Evolutionary conservation across 2,888 invertebrate species (phyloP).

Genomic region (Odiellus spinosus): DNA sequence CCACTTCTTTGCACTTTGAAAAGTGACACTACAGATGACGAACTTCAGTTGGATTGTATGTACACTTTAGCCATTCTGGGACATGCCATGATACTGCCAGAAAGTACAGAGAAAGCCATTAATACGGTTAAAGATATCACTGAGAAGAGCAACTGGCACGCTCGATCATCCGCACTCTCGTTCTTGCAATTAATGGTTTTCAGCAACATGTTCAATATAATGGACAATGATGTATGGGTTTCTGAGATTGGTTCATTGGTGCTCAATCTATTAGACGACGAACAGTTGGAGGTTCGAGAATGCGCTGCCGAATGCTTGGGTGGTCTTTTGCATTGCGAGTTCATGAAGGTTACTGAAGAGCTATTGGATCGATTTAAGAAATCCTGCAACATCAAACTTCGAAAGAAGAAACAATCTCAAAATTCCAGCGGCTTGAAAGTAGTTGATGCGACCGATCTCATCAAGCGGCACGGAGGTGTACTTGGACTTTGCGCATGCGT

Average conservation of each 20-base stretch:
- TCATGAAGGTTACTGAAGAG: slow-evolving; percentile 39
- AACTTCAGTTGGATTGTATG: slow-evolving; percentile 49
- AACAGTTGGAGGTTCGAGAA: slow-evolving; percentile 61
- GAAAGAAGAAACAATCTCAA: slow-evolving; percentile 25
- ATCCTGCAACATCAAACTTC: slow-evolving; percentile 32
- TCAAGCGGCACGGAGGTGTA: slow-evolving; percentile 56
- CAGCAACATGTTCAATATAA: slow-evolving; percentile 36
- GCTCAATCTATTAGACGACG: slow-evolving; percentile 47
- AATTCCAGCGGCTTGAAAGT: slow-evolving; percentile 8
- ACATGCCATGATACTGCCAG: slow-evolving; percentile 42
- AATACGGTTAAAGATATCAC: slow-evolving; percentile 35
- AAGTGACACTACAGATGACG: slow-evolving; percentile 60
- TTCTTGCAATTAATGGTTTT: slow-evolving; percentile 38
- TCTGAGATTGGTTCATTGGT: slow-evolving; percentile 40
- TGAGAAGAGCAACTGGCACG: slow-evolving; percentile 33
- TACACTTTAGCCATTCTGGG: slow-evolving; percentile 50
- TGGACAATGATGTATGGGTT: slow-evolving; percentile 30
- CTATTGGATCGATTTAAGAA: slow-evolving; percentile 28
- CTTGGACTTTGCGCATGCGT: slow-evolving; percentile 76
- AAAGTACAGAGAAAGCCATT: slow-evolving; percentile 43
- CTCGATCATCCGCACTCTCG: slow-evolving; percentile 33
- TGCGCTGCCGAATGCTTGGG: slow-evolving; percentile 65
- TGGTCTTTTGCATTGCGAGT: slow-evolving; percentile 70
- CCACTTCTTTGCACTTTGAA: slow-evolving; percentile 53
- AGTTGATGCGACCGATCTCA: slow-evolving; percentile 20